A percentile compares a stretch with the other conserved stretches of the same genome.
Conservation (phyloP, 2,888 invertebrate species). For the Tupiocoris notatus region DNA sequence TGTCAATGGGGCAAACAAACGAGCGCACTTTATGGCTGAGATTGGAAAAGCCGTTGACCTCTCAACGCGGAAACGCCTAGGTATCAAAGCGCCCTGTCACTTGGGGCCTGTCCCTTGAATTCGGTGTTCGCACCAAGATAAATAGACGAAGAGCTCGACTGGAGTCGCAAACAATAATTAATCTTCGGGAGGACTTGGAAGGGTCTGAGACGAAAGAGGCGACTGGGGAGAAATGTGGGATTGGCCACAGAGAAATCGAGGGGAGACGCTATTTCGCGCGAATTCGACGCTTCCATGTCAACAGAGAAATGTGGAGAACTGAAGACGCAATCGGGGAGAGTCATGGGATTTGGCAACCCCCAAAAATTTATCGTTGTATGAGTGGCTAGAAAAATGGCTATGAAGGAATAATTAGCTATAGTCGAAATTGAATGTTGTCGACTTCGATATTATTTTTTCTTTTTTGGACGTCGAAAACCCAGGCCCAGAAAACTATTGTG, state of each 20-base stretch:
- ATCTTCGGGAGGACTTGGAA: slow-evolving; percentile 21
- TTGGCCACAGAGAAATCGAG: neutral
- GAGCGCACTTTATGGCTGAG: too few relatives aligned
- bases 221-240: neutral
- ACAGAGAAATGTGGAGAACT: neutral
- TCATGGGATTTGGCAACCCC: too few relatives aligned
- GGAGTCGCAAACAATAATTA: slow-evolving; percentile 43
- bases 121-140: slow-evolving; percentile 36
- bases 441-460: too few relatives aligned
- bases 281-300: neutral
- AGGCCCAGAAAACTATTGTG: too few relatives aligned
- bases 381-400: too few relatives aligned
- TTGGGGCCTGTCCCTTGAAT: slow-evolving; percentile 1
- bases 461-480: too few relatives aligned
- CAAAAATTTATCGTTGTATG: too few relatives aligned
- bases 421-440: too few relatives aligned
- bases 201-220: neutral
- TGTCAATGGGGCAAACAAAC: too few relatives aligned
- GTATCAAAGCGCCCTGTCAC: slow-evolving; percentile 24
- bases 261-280: neutral
- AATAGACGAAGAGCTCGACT: slow-evolving; percentile 26
- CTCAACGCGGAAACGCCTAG: neutral
- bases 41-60: neutral
- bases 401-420: too few relatives aligned
- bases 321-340: too few relatives aligned